Conservation (phyloP, 1,140 invertebrate species). For the Drosophila navojoa region DNA sequence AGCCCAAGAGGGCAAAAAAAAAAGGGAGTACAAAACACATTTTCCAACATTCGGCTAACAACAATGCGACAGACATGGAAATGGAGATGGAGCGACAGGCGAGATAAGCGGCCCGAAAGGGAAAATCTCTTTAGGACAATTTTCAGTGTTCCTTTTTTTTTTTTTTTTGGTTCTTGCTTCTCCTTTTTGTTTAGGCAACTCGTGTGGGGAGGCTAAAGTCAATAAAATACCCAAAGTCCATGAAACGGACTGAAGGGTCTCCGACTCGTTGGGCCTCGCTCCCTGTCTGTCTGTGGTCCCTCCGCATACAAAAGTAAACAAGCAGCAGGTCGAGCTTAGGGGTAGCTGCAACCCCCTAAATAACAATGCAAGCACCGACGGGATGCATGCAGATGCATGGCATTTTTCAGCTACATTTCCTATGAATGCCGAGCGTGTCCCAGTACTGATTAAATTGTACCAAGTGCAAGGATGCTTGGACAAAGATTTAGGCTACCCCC, state of each 20-base stretch:
- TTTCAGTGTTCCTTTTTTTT: background rate
- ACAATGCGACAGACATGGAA: constrained; percentile 45
- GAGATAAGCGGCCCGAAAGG: constrained; percentile 34
- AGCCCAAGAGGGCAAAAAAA: background rate
- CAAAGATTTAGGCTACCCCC: constrained; percentile 7
- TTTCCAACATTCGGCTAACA: constrained; percentile 79
- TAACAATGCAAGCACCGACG: background rate
- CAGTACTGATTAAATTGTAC: constrained; percentile 69
- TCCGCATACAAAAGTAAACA: constrained; percentile 37
- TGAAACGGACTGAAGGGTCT: constrained; percentile 43
- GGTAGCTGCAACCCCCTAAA: constrained; percentile 35
- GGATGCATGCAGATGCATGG: constrained; percentile 25
- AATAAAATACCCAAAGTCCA: constrained; percentile 64
- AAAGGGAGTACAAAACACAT: constrained; percentile 46
- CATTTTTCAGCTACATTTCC: constrained; percentile 47
- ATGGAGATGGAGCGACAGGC: constrained; percentile 28
- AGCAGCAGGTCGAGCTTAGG: constrained; percentile 34
- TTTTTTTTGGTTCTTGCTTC: background rate
- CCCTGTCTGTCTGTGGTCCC: constrained; percentile 2
- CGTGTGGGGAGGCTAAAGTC: constrained; percentile 45
- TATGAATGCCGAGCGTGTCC: constrained; percentile 34
- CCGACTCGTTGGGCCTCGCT: background rate
- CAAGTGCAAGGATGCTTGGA: constrained; percentile 48
- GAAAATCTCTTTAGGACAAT: constrained; percentile 18
- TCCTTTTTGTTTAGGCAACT: constrained; percentile 17